Conservation (phyloP, 2,888 invertebrate species). For the Graphium colonna region DNA sequence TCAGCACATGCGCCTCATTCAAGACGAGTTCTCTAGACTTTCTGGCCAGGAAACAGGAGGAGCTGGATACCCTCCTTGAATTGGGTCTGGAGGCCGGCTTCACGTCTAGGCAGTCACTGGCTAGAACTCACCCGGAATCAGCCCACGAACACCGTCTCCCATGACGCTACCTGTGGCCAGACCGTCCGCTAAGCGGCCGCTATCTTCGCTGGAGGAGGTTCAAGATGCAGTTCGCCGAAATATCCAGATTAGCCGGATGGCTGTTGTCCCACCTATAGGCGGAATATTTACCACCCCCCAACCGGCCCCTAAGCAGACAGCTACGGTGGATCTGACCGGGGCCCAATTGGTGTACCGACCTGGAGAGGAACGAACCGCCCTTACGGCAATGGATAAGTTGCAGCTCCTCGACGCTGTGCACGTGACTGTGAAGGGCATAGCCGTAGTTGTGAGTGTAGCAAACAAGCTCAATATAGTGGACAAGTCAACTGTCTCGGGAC, state of each 20-base stretch:
- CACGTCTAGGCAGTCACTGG: not conserved
- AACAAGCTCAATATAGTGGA: not conserved
- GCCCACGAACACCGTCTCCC: not conserved
- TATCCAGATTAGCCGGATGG: not conserved
- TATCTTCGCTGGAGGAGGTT: slow-evolving; percentile 9
- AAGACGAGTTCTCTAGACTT: not conserved
- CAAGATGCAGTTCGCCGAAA: slow-evolving; percentile 2
- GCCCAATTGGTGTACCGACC: not conserved
- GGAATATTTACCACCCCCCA: not conserved
- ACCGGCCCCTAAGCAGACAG: not conserved
- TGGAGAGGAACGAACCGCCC: not conserved
- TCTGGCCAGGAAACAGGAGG: not conserved
- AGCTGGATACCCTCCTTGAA: not conserved
- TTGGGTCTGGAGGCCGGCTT: not conserved
- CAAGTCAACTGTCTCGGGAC: too few species aligned
- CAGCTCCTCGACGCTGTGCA: too few species aligned
- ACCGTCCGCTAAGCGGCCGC: not conserved
- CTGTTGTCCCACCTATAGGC: not conserved
- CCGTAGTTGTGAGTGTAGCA: not conserved
- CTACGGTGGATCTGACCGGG: not conserved
- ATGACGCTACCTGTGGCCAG: not conserved
- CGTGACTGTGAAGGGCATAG: too few species aligned
- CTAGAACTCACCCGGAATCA: not conserved
- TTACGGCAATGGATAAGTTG: too few species aligned
- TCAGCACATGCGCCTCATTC: not conserved